Evolutionary conservation across 1,140 invertebrate genomes (phyloP), one percentile per base, ranked within the genome.

Genomic region (Drosophila pruinosa): DNA sequence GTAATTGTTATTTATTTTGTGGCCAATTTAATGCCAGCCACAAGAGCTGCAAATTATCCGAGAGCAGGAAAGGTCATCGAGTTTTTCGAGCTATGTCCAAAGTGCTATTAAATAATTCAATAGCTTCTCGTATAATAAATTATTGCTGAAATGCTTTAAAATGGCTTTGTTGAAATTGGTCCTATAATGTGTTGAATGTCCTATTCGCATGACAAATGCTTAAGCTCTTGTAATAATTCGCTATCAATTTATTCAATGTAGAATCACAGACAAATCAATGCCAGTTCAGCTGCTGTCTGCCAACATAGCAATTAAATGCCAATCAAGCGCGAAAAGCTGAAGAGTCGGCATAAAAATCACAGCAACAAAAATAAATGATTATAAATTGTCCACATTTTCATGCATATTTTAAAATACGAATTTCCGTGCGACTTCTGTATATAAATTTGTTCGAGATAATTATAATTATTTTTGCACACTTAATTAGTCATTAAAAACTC

Each of bases 1-100:
- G 78, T 86, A 86, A 86, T 88, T 86, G 81, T 88, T 86, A 86
- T 86, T 86, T 86, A 86, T 86, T 86, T 86, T 86, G 81, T 54
- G 82, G 81, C 70, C 69, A 86, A 86, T 88, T 73, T 56, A 41
- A 39, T 62, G 34, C 22, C 21, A 31, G 43, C 64, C 74, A 50
- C 70, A 75, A 54, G 17, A 53, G 47, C 34, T 22, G 26, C 41
- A 43, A 78, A 79, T 71, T 54, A 77, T 19, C 36, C 36, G n/a
- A 39, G 21, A 43, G 15, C 24, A 43, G 31, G 12, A 10, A 12
- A 34, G 24, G 34, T 34, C n/a, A n/a, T 43, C n/a, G 17, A 78
- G 36, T 79, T 39, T 31, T 54, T 54, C 10, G 15, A 41, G 12
- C 34, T 24, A 19, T 45, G 39, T 41, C 21, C 0, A 14, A 50